Percentiles rank a stretch among this genome's conserved stretches.
Evolutionary conservation across 2,797 vertebrate species (phyloP).

Genomic region (Novumbra hubbsi): DNA sequence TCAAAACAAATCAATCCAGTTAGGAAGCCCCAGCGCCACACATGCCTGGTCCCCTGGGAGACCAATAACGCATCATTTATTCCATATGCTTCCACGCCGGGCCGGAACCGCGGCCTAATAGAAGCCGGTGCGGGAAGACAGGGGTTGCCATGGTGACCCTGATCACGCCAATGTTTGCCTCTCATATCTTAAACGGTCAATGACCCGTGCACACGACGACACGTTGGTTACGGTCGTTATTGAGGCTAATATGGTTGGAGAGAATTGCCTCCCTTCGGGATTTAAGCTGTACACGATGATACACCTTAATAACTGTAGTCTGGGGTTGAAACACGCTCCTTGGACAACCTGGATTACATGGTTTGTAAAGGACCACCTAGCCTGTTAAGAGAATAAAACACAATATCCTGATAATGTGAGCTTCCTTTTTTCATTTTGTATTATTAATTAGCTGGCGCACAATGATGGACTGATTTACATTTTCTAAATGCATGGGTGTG

Average conservation of each 20-base stretch:
- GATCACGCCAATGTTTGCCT: constrained; percentile 50
- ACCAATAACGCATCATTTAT: constrained; percentile 76
- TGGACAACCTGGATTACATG: constrained; percentile 17
- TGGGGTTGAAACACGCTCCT: constrained; percentile 22
- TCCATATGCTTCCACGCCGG: constrained; percentile 61
- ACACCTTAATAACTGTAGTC: not conserved
- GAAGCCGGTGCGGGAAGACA: constrained; percentile 62
- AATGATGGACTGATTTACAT: not conserved
- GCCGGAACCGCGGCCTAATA: constrained; percentile 62
- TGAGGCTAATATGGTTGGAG: constrained; percentile 44
- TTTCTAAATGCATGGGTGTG: not conserved
- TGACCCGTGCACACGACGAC: constrained; percentile 54
- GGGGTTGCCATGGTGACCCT: constrained; percentile 62
- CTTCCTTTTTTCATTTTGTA: not conserved
- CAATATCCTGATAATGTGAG: not conserved
- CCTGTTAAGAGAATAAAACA: not conserved
- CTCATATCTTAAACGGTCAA: constrained; percentile 53
- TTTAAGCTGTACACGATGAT: constrained; percentile 20
- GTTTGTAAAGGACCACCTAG: not conserved
- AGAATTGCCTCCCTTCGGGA: constrained; percentile 43
- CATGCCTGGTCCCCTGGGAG: constrained; percentile 65
- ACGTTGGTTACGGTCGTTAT: constrained; percentile 65
- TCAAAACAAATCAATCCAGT: constrained; percentile 75
- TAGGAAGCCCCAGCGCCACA: constrained; percentile 63
- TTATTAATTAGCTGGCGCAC: not conserved